Conservation (phyloP, 2,888 invertebrate genomes). For the Patella ulyssiponensis region DNA sequence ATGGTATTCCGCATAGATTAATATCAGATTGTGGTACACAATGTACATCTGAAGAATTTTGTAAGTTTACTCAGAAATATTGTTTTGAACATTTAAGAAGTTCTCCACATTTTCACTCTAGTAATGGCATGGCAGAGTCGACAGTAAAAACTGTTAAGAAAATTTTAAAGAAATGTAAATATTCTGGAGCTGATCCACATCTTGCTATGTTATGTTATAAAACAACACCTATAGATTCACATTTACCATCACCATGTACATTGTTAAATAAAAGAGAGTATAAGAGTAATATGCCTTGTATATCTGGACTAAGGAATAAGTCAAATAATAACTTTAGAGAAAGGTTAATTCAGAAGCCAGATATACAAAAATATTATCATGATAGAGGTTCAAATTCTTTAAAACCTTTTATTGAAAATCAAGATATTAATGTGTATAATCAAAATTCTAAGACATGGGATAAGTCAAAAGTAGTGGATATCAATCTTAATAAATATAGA, state of each 20-base stretch:
- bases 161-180: neutral
- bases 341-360: neutral
- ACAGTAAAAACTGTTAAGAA: neutral
- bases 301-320: neutral
- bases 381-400: neutral
- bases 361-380: neutral
- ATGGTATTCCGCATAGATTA: neutral
- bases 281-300: slow-evolving; percentile 1
- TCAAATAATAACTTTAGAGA: slow-evolving; percentile 1
- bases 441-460: slow-evolving; percentile 3
- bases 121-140: neutral
- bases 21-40: neutral
- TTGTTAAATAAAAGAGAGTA: neutral
- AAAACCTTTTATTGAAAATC: neutral
- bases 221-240: neutral
- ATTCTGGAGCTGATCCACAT: neutral
- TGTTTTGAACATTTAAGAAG: neutral
- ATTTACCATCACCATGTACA: neutral
- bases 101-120: neutral
- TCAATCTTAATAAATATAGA: neutral
- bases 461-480: neutral
- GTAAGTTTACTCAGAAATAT: neutral
- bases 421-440: neutral
- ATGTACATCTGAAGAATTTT: neutral
- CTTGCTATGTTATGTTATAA: neutral